These are phyloP conservation scores for Colistium nudipinnis DNA, from an alignment of 2,113 vertebrate genomes.

Conservation along the genomic window DNA sequence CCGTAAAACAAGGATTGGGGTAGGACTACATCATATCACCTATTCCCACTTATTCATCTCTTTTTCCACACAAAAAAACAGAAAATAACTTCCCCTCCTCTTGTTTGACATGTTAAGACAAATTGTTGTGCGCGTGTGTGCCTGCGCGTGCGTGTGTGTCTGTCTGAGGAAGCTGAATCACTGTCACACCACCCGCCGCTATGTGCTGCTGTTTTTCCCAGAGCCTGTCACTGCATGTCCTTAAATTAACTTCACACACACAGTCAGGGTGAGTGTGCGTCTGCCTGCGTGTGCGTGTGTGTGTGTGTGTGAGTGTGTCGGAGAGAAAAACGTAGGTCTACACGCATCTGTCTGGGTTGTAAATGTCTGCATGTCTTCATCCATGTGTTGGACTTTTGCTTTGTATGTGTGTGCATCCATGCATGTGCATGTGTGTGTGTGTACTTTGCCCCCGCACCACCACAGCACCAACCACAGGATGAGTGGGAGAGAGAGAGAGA, in stretches of 20 bases:
- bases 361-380: constrained; percentile 48
- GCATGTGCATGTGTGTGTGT: constrained; percentile 14
- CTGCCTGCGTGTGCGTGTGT: constrained; percentile 15
- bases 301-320: constrained; percentile 28
- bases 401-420: constrained; percentile 20
- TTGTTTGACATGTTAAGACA: constrained; percentile 34
- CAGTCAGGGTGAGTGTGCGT: constrained; percentile 16
- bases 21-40: too few species aligned
- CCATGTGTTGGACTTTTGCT: constrained; percentile 49
- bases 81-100: not conserved
- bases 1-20: too few species aligned
- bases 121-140: constrained; percentile 36
- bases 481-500: constrained; percentile 80
- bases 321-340: constrained; percentile 20
- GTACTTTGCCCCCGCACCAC: constrained; percentile 60
- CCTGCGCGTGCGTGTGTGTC: too few species aligned
- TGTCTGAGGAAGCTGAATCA: constrained; percentile 71
- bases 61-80: not conserved
- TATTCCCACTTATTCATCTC: too few species aligned
- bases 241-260: constrained; percentile 64
- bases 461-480: constrained; percentile 80
- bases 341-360: constrained; percentile 59
- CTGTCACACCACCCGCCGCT: constrained; percentile 52
- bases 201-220: constrained; percentile 54
- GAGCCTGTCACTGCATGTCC: constrained; percentile 57